A percentile compares a stretch with the other conserved stretches of the same genome.
Evolutionary conservation across 2,113 vertebrate species (phyloP).

Genomic region (Salvator merianae): DNA sequence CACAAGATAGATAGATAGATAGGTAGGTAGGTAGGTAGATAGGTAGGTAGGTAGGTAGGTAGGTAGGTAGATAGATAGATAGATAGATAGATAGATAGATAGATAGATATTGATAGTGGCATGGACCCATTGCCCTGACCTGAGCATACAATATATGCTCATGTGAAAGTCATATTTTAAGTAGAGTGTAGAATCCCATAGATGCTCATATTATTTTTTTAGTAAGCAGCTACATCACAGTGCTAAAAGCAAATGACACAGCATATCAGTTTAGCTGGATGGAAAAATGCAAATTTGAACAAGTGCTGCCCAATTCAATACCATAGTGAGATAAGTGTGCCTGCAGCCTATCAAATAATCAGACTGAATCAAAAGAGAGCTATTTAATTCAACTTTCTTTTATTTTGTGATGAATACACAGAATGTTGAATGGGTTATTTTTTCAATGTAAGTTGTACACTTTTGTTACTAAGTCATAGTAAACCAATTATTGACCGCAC

Average conservation of each 20-base stretch:
- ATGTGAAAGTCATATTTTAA: not conserved
- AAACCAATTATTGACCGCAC: too few species aligned
- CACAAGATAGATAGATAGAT: too few species aligned
- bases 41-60: too few species aligned
- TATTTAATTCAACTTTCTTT: not conserved
- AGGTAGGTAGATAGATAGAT: too few species aligned
- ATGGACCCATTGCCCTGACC: too few species aligned
- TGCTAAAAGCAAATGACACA: not conserved
- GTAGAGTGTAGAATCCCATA: not conserved
- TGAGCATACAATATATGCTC: not conserved
- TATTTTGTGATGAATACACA: too few species aligned
- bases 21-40: too few species aligned
- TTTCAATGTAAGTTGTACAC: too few species aligned
- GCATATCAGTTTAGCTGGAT: not conserved
- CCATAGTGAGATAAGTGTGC: not conserved
- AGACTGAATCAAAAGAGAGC: not conserved
- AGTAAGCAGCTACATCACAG: not conserved
- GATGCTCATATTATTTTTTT: not conserved
- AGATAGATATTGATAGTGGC: too few species aligned
- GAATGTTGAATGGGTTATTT: too few species aligned
- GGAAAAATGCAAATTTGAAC: not conserved
- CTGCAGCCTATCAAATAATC: not conserved
- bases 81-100: too few species aligned
- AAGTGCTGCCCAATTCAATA: not conserved
- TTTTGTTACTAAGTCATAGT: too few species aligned